Evolutionary conservation across 2,888 invertebrate species (phyloP).

Genomic region (Sesamia inferens): DNA sequence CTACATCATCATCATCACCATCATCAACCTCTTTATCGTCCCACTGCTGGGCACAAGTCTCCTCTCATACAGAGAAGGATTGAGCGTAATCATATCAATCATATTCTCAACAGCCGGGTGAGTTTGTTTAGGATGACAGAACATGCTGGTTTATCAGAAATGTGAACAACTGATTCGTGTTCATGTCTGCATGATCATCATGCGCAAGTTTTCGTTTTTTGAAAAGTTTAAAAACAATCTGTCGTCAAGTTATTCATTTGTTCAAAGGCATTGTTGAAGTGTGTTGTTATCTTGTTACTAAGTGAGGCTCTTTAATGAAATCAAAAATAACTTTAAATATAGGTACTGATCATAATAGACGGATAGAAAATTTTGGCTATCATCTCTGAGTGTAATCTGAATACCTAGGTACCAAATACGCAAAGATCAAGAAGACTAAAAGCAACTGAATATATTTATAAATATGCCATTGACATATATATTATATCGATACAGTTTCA

Average conservation of each 20-base stretch:
- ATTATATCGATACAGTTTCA: neutral
- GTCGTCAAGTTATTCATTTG: neutral
- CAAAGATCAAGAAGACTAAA: neutral
- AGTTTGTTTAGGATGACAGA: neutral
- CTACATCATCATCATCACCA: no score
- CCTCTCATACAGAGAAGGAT: no score
- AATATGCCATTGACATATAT: neutral
- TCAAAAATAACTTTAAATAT: no score
- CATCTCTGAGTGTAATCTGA: no score
- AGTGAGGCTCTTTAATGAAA: no score
- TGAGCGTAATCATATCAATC: no score
- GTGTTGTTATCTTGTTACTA: neutral
- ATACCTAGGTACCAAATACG: neutral
- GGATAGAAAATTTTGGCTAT: no score
- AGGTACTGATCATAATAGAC: no score
- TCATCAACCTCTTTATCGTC: no score
- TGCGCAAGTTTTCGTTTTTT: neutral
- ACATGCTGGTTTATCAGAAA: conserved; percentile 5
- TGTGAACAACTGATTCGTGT: conserved; percentile 22
- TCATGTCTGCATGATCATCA: conserved; percentile 17
- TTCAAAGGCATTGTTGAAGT: neutral
- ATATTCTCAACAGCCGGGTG: neutral
- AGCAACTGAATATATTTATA: neutral
- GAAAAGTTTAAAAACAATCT: neutral
- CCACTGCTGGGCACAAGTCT: no score